Percentiles rank a stretch among this genome's conserved stretches.
phyloP scores from a whole-genome alignment of 2,797 vertebrate genomes.

The Anabacerthia variegaticeps region DNA sequence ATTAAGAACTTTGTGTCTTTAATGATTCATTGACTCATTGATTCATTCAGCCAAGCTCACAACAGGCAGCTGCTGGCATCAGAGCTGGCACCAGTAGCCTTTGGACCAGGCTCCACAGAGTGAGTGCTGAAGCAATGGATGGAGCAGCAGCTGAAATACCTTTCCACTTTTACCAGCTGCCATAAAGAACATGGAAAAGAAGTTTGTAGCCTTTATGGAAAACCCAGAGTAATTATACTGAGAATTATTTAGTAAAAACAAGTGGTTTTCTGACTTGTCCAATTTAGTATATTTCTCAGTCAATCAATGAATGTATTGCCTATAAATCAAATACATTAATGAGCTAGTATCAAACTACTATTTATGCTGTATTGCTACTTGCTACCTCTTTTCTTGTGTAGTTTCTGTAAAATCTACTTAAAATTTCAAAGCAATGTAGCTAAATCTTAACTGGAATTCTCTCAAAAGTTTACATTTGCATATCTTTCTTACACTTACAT shows the following conservation, averaged over 20 bases:
- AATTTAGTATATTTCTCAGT: not conserved
- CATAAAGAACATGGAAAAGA: not conserved
- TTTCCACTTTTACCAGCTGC: not conserved
- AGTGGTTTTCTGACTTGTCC: fast-evolving
- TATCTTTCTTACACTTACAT: not conserved
- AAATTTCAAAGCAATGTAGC: not conserved
- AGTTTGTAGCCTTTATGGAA: not conserved
- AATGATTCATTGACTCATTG: not conserved
- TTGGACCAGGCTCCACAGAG: not conserved
- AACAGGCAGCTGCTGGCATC: not conserved
- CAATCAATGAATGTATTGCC: not conserved
- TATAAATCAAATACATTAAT: not conserved
- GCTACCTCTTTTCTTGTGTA: not conserved
- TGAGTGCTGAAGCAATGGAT: not conserved
- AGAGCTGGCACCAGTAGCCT: not conserved
- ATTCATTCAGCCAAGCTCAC: not conserved
- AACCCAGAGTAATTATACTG: not conserved
- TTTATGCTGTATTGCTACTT: not conserved
- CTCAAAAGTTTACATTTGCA: slow-evolving; percentile 4
- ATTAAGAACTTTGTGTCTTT: not conserved
- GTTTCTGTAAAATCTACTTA: not conserved
- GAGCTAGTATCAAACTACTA: not conserved
- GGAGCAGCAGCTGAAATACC: not conserved
- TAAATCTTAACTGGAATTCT: not conserved
- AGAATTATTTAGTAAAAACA: not conserved